phyloP scores from a whole-genome alignment of 2,113 vertebrate genomes.

The Baryphthengus martii region DNA sequence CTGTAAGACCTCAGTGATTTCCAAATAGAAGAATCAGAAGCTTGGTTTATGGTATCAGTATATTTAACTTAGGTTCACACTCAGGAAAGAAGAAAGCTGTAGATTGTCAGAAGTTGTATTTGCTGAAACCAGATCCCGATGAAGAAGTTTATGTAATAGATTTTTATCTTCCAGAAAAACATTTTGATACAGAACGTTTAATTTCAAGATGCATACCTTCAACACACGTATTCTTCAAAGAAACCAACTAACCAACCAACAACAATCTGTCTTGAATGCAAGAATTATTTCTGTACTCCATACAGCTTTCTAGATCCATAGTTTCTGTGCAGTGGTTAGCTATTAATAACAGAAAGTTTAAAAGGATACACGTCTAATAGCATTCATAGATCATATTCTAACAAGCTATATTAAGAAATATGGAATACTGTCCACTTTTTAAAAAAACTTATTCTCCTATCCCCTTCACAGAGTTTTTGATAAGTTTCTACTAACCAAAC shows the following conservation, averaged over 20 bases:
- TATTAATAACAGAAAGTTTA: background rate
- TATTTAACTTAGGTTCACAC: background rate
- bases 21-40: background rate
- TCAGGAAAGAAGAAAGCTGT: background rate
- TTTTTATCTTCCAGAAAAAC: background rate
- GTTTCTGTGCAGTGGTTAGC: background rate
- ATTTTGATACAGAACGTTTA: background rate
- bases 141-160: background rate
- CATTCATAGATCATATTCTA: background rate
- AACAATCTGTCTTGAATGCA: background rate
- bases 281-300: background rate
- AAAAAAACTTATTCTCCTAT: background rate
- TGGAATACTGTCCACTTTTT: background rate
- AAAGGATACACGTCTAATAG: background rate
- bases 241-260: background rate
- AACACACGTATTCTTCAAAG: background rate
- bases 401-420: background rate
- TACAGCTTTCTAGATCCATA: background rate
- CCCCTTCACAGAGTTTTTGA: background rate
- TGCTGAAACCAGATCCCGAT: background rate
- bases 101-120: background rate
- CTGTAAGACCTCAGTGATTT: background rate
- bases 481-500: background rate
- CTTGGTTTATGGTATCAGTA: background rate
- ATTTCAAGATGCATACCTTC: background rate